These are phyloP conservation scores for Andrena chrysosceles DNA, from an alignment of 2,888 invertebrate species.

Conservation along the genomic window DNA sequence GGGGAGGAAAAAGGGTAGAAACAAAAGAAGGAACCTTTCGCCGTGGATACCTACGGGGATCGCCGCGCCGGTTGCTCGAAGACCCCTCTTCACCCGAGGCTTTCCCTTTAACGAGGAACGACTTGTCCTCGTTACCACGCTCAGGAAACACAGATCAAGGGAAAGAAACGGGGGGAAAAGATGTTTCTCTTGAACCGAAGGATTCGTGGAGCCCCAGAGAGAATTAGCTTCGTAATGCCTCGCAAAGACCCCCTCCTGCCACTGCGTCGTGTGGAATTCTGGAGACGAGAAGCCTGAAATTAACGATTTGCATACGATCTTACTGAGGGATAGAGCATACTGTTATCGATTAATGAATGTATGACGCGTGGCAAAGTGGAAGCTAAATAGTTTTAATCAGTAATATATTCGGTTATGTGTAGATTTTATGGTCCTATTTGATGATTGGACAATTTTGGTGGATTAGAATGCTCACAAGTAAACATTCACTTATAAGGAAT, in stretches of 20 bases:
- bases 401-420: no score
- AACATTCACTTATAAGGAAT: no score
- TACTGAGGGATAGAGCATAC: no score
- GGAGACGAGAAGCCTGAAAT: background rate
- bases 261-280: background rate
- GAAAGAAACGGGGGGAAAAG: slow-evolving; percentile 55
- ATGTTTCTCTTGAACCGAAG: slow-evolving; percentile 61
- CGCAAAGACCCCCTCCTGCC: slow-evolving; percentile 13
- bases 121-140: slow-evolving; percentile 76
- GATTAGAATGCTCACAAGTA: no score
- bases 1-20: slow-evolving; percentile 54
- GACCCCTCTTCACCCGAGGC: slow-evolving; percentile 49
- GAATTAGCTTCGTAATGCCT: slow-evolving; percentile 61
- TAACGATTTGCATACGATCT: slow-evolving; percentile 8
- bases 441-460: no score
- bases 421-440: no score
- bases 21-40: slow-evolving; percentile 52
- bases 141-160: slow-evolving; percentile 67
- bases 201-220: slow-evolving; percentile 45
- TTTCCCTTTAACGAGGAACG: slow-evolving; percentile 73
- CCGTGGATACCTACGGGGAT: slow-evolving; percentile 46
- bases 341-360: no score
- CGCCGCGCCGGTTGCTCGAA: slow-evolving; percentile 52
- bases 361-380: no score
- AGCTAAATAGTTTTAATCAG: no score